Evolutionary conservation across 2,888 invertebrate species (phyloP).

Genomic region (Prosapia bicincta): DNA sequence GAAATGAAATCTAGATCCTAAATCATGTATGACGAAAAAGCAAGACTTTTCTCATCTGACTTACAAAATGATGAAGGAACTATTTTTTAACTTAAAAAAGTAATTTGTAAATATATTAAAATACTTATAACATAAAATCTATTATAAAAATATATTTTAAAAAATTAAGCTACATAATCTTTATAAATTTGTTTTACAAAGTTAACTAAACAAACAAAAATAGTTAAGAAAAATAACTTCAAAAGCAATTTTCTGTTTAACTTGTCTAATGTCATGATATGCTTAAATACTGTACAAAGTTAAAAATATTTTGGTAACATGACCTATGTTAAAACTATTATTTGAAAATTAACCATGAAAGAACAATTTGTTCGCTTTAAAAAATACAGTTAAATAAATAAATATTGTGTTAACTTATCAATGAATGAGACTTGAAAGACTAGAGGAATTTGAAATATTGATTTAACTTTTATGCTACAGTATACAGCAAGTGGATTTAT

Average conservation of each 20-base stretch:
- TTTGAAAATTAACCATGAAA: background rate
- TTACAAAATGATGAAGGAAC: too few relatives aligned
- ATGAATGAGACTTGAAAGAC: slow-evolving; percentile 9
- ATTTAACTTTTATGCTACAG: background rate
- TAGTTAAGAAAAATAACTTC: background rate
- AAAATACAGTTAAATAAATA: background rate
- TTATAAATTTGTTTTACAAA: background rate
- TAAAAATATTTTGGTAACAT: background rate
- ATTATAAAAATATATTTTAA: too few relatives aligned
- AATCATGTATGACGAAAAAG: too few relatives aligned
- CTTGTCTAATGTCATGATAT: too few relatives aligned
- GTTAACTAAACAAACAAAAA: background rate
- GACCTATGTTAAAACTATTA: background rate
- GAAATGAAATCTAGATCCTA: too few relatives aligned
- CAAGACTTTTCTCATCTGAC: too few relatives aligned
- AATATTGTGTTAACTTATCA: background rate
- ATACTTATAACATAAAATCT: too few relatives aligned
- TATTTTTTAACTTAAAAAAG: too few relatives aligned
- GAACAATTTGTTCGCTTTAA: background rate
- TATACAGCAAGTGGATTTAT: background rate
- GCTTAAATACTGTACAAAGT: too few relatives aligned
- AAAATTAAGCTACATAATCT: too few relatives aligned
- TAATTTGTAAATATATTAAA: too few relatives aligned
- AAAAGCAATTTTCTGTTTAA: background rate
- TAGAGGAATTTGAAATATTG: background rate